These are phyloP conservation scores for Macropus fuliginosus DNA, from an alignment of 2,797 vertebrate species.

Conservation along the genomic window DNA sequence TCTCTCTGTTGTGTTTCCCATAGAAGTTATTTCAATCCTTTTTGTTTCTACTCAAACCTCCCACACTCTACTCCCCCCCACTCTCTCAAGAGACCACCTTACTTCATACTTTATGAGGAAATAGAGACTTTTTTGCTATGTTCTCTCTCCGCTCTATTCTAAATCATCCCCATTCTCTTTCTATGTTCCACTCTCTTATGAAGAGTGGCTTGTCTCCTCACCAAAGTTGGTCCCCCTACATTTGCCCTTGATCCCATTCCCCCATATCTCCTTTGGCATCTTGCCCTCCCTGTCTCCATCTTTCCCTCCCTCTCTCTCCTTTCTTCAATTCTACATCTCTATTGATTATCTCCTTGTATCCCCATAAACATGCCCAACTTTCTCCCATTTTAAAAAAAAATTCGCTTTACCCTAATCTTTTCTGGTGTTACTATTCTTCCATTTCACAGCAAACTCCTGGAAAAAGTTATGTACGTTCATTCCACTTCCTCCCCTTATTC, in stretches of 20 bases:
- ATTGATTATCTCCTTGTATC: background rate
- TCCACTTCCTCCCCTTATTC: background rate
- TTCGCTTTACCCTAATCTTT: background rate
- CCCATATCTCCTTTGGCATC: background rate
- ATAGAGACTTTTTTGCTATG: background rate
- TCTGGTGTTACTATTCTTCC: background rate
- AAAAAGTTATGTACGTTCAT: background rate
- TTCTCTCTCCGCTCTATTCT: background rate
- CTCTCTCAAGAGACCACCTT: background rate
- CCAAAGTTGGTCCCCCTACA: background rate
- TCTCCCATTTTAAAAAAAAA: background rate
- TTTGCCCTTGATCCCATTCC: background rate
- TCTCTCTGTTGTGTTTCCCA: background rate
- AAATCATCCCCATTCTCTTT: background rate
- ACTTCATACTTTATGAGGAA: background rate
- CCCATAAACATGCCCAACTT: background rate
- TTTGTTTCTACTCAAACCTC: background rate
- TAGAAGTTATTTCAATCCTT: background rate
- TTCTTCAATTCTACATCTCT: background rate
- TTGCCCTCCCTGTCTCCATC: background rate
- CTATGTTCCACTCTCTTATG: background rate
- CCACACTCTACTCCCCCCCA: background rate
- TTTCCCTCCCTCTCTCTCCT: background rate
- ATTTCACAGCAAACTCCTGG: background rate
- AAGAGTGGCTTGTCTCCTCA: background rate